phyloP scores from a whole-genome alignment of 2,113 vertebrate species.

The Corydoras sp. region DNA sequence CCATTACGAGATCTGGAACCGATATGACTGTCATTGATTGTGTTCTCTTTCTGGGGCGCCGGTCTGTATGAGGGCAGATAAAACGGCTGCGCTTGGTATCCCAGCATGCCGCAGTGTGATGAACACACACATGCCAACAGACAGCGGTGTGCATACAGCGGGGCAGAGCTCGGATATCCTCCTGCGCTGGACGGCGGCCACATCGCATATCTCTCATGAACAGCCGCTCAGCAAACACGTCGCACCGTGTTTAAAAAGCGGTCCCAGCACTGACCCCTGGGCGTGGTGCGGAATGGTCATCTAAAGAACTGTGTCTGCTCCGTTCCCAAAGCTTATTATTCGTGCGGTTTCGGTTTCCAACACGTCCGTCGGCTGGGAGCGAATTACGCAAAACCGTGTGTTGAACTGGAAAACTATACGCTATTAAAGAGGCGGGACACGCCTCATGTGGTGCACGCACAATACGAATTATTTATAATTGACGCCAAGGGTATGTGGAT shows the following conservation, averaged over 20 bases:
- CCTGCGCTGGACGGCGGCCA: slow-evolving; percentile 1
- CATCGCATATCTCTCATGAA: background rate
- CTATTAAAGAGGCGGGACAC: too few species aligned
- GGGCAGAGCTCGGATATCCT: background rate
- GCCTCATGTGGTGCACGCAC: too few species aligned
- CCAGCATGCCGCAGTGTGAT: background rate
- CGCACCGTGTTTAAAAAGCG: background rate
- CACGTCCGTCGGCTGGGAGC: background rate
- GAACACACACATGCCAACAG: background rate
- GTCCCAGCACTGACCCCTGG: too few species aligned
- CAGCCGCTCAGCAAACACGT: background rate
- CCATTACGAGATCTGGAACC: background rate
- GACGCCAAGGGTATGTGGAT: too few species aligned
- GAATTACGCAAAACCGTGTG: background rate
- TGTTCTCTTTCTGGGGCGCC: background rate
- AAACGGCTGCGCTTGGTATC: slow-evolving; percentile 4
- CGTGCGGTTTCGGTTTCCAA: too few species aligned
- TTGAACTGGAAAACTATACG: too few species aligned
- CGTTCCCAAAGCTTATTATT: too few species aligned
- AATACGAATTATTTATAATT: too few species aligned
- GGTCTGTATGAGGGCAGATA: background rate
- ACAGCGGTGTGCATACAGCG: background rate
- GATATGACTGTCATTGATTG: background rate
- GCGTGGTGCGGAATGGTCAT: too few species aligned
- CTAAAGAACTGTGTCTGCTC: too few species aligned